A percentile compares a stretch with the other conserved stretches of the same genome.
phyloP scores from a whole-genome alignment of 2,113 vertebrate species.

The Sus scrofa region T2T-Sscrofa CM000820.6:123337501-123338000 shows the following conservation, averaged over 20 bases:
- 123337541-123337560: background rate
- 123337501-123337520: background rate
- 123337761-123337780: background rate
- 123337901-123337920: no score
- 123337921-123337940: background rate
- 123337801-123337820: background rate
- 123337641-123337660: background rate
- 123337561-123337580: background rate
- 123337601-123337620: background rate
- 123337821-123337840: background rate
- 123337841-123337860: background rate
- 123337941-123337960: background rate
- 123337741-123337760: background rate
- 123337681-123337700: background rate
- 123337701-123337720: background rate
- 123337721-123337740: background rate
- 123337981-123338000: background rate
- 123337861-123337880: background rate
- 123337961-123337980: background rate
- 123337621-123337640: background rate
- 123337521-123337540: background rate
- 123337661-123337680: background rate
- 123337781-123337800: background rate
- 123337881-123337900: background rate
- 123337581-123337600: background rate